phyloP scores from a whole-genome alignment of 2,888 invertebrate genomes.

The Pollenia amentaria region DNA sequence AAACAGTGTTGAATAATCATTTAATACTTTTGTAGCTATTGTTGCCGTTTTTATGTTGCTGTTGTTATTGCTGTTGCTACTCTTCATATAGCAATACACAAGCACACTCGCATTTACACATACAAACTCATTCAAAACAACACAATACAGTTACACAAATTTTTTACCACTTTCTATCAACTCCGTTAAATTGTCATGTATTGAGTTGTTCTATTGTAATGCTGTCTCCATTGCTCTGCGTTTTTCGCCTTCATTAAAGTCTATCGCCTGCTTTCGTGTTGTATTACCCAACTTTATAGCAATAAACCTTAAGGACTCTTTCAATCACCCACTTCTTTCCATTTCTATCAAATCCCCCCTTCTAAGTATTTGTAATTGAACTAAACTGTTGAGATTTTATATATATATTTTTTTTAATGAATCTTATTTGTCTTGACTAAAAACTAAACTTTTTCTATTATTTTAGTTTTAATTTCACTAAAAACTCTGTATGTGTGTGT shows the following conservation, averaged over 20 bases:
- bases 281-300: conserved; percentile 34
- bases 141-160: too few species aligned
- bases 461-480: conserved; percentile 1
- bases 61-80: conserved; percentile 28
- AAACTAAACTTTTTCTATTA: conserved; percentile 55
- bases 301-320: not conserved
- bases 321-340: not conserved
- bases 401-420: conserved; percentile 36
- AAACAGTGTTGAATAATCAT: conserved; percentile 71
- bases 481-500: not conserved
- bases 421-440: conserved; percentile 49
- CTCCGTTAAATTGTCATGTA: conserved; percentile 52
- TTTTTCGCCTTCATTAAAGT: conserved; percentile 42
- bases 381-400: conserved; percentile 40
- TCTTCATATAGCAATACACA: conserved; percentile 10
- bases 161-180: conserved; percentile 60
- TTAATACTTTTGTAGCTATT: conserved; percentile 59
- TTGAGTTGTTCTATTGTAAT: conserved; percentile 50
- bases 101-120: conserved; percentile 17
- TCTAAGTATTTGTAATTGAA: conserved; percentile 22
- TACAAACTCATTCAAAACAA: not conserved
- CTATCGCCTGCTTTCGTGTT: conserved; percentile 52
- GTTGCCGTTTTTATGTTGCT: conserved; percentile 21
- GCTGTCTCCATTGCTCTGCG: conserved; percentile 30
- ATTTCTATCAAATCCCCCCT: not conserved